Conservation (phyloP, 2,113 vertebrate genomes). For the Neolamprologus kungweensis region DNA sequence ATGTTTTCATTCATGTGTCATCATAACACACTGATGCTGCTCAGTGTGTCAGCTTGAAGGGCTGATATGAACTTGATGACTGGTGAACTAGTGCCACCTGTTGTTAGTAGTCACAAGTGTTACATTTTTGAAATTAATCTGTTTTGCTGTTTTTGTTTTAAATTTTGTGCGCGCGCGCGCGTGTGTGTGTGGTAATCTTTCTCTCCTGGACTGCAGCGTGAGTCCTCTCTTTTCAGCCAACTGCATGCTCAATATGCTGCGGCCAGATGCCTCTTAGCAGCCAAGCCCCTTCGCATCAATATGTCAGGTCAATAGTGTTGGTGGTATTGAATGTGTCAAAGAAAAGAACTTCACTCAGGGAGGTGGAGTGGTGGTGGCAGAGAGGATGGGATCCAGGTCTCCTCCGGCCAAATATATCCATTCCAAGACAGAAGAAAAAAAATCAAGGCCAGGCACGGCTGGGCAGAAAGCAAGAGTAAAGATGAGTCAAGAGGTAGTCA, state of each 20-base stretch:
- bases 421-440: background rate
- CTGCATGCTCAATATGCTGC: constrained; percentile 28
- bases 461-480: background rate
- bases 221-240: background rate
- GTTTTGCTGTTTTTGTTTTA: background rate
- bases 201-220: background rate
- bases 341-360: constrained; percentile 41
- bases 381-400: background rate
- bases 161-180: accelerated
- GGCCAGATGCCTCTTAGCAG: constrained; percentile 51
- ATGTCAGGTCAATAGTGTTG: constrained; percentile 63
- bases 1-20: constrained; percentile 39
- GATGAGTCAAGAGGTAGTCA: background rate
- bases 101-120: constrained; percentile 1
- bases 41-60: background rate
- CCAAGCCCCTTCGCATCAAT: constrained; percentile 45
- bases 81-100: constrained; percentile 57
- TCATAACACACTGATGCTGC: background rate
- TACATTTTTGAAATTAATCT: background rate
- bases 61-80: background rate
- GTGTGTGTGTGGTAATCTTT: background rate
- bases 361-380: background rate
- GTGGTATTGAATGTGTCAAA: constrained; percentile 60
- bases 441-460: background rate
- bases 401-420: background rate